These are phyloP conservation scores for Subacronicta megacephala DNA, from an alignment of 2,888 invertebrate species.

Conservation along the genomic window DNA sequence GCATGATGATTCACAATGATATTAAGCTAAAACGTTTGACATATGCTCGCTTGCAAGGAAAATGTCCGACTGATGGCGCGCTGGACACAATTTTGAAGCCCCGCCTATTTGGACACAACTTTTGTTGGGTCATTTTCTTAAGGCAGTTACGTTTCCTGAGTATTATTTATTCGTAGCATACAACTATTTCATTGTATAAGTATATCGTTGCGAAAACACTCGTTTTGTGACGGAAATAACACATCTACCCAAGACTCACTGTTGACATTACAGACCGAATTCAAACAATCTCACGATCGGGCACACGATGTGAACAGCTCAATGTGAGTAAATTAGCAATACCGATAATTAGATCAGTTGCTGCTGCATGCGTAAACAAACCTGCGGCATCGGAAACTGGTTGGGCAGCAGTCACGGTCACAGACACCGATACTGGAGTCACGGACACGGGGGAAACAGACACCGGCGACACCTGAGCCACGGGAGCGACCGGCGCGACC, in stretches of 20 bases:
- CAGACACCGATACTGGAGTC: slow-evolving; percentile 60
- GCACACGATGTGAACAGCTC: slow-evolving; percentile 4
- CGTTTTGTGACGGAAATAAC: slow-evolving; percentile 43
- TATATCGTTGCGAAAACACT: slow-evolving; percentile 33
- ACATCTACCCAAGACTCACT: slow-evolving; percentile 44
- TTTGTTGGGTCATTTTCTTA: too few species aligned
- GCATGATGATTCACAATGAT: too few species aligned
- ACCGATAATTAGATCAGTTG: slow-evolving; percentile 4
- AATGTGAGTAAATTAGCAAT: slow-evolving; percentile 13
- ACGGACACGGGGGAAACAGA: slow-evolving; percentile 65
- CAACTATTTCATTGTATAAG: slow-evolving; percentile 33
- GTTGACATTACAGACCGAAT: slow-evolving; percentile 40
- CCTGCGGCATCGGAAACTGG: slow-evolving; percentile 70
- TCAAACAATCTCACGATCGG: slow-evolving; percentile 23
- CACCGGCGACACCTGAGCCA: slow-evolving; percentile 59
- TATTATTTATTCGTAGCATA: slow-evolving; percentile 44
- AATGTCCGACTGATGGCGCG: too few species aligned
- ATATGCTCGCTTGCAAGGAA: too few species aligned
- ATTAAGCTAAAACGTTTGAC: too few species aligned
- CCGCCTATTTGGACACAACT: too few species aligned
- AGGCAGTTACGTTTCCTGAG: too few species aligned
- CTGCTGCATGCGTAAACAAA: slow-evolving; percentile 52
- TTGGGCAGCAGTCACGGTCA: slow-evolving; percentile 59
- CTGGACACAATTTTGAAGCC: too few species aligned
- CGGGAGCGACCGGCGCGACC: slow-evolving; percentile 57